phyloP scores from a whole-genome alignment of 1,140 invertebrate genomes.

The Drosophila lacertosa region DNA sequence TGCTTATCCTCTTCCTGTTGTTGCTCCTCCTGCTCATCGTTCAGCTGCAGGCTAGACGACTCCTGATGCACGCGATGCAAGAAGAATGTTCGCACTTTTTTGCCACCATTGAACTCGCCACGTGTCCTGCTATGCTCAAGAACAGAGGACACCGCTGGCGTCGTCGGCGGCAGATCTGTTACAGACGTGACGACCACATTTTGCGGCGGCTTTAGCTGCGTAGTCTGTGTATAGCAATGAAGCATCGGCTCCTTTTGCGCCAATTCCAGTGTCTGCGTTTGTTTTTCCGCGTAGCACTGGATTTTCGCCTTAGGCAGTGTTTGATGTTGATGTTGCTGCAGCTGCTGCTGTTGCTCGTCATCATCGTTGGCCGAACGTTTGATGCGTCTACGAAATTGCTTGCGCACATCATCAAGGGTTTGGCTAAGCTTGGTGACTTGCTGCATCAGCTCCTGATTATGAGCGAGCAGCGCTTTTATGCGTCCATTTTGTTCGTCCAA shows the following conservation, averaged over 20 bases:
- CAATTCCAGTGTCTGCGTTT: slow-evolving; percentile 41
- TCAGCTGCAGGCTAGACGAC: slow-evolving; percentile 22
- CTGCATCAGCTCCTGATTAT: slow-evolving; percentile 57
- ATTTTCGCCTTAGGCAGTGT: slow-evolving; percentile 42
- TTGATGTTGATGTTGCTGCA: too few species aligned
- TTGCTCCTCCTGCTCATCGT: slow-evolving; percentile 26
- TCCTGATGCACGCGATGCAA: slow-evolving; percentile 69
- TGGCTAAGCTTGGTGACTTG: slow-evolving; percentile 46
- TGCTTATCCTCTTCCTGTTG: neutral
- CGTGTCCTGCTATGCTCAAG: slow-evolving; percentile 35
- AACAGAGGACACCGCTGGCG: neutral
- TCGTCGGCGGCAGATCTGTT: slow-evolving; percentile 20
- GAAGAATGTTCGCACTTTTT: slow-evolving; percentile 68
- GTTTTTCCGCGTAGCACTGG: slow-evolving; percentile 50
- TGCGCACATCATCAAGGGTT: slow-evolving; percentile 51
- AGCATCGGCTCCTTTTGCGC: neutral
- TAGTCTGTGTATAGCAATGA: slow-evolving; percentile 10
- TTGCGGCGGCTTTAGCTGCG: slow-evolving; percentile 7
- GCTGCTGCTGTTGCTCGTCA: slow-evolving; percentile 14
- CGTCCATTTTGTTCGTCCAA: slow-evolving; percentile 74
- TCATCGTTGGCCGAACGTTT: slow-evolving; percentile 50
- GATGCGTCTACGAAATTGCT: slow-evolving; percentile 42
- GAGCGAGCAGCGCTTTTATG: slow-evolving; percentile 40
- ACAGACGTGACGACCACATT: slow-evolving; percentile 39
- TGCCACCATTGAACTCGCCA: slow-evolving; percentile 60